Evolutionary conservation across 2,113 vertebrate genomes (phyloP).

Genomic region (Psittacula cyanocephala): DNA sequence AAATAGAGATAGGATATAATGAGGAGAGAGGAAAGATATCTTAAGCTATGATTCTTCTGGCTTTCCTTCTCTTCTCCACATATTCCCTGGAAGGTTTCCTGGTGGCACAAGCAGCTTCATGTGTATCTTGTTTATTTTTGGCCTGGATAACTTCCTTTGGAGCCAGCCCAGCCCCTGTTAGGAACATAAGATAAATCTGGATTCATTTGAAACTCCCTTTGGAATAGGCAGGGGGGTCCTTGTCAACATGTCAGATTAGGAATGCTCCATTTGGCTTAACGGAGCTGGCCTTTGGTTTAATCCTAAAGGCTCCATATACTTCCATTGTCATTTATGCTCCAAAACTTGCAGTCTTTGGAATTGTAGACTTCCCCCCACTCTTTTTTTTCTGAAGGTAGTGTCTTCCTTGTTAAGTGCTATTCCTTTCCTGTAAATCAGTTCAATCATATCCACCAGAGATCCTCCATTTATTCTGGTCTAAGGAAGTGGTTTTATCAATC

Average conservation of each 20-base stretch:
- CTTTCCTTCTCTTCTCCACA: background rate
- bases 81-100: slow-evolving; percentile 53
- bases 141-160: slow-evolving; percentile 46
- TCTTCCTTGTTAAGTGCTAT: background rate
- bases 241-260: slow-evolving; percentile 65
- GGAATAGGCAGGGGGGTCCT: slow-evolving; percentile 41
- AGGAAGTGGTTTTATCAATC: background rate
- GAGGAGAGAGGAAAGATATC: background rate
- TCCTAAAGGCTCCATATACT: slow-evolving; percentile 29
- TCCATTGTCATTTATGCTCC: background rate
- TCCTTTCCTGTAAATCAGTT: background rate
- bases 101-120: slow-evolving; percentile 52
- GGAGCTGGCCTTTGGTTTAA: slow-evolving; percentile 7
- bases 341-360: background rate
- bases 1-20: background rate
- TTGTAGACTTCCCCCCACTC: background rate
- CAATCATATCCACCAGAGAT: background rate
- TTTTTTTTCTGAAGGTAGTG: background rate
- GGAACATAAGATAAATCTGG: slow-evolving; percentile 59
- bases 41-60: background rate
- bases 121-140: slow-evolving; percentile 66
- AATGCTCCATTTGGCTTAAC: slow-evolving; percentile 61
- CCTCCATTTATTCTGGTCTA: background rate
- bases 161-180: slow-evolving; percentile 41
- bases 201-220: slow-evolving; percentile 40